Percentiles rank a stretch among this genome's conserved stretches.
Evolutionary conservation across 1,140 invertebrate genomes (phyloP).

Genomic region (Ostrea edulis): DNA sequence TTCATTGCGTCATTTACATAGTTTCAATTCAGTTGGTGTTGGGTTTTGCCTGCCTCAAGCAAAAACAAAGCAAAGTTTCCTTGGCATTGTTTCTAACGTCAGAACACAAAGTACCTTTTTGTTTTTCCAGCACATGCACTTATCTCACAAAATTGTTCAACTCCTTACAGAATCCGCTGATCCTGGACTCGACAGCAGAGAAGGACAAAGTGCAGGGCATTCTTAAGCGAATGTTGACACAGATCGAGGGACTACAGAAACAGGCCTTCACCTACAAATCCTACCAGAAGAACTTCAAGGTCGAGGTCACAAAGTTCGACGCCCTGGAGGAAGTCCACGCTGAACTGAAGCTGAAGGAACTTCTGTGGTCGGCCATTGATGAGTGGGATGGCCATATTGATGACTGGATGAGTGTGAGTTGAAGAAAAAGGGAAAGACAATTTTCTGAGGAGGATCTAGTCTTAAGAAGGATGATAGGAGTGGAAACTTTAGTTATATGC

Average conservation of each 20-base stretch:
- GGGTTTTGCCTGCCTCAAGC: too few species aligned
- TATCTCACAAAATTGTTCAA: too few species aligned
- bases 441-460: too few species aligned
- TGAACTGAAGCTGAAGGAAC: conserved; percentile 87
- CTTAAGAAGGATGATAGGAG: too few species aligned
- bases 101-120: too few species aligned
- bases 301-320: conserved; percentile 89
- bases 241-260: conserved; percentile 83
- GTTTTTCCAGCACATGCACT: too few species aligned
- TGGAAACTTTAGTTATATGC: too few species aligned
- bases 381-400: conserved; percentile 85
- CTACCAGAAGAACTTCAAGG: conserved; percentile 80
- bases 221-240: conserved; percentile 83
- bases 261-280: conserved; percentile 84
- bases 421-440: background rate
- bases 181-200: conserved; percentile 87
- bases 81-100: too few species aligned
- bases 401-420: conserved; percentile 83
- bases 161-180: conserved; percentile 84
- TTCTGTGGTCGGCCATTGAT: conserved; percentile 88
- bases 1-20: too few species aligned
- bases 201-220: conserved; percentile 83
- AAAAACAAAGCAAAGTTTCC: too few species aligned
- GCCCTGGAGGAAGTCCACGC: conserved; percentile 88
- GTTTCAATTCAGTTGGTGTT: too few species aligned